Conservation (phyloP, 1,140 invertebrate species). For the Paraescarpia echinospica region DNA sequence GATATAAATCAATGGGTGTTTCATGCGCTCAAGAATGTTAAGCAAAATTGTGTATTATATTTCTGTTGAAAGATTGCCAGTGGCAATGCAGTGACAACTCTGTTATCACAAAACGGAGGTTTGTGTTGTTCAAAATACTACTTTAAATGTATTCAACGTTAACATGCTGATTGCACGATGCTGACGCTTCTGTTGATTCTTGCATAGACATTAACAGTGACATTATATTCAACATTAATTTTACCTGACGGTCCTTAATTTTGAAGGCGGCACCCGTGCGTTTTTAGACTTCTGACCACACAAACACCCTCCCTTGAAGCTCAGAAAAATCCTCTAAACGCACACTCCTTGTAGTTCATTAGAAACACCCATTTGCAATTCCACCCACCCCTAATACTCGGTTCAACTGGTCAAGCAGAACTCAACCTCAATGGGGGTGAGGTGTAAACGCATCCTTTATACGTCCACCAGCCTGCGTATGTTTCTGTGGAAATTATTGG, state of each 20-base stretch:
- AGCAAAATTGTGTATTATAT: background rate
- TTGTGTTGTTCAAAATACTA: background rate
- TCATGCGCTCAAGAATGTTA: background rate
- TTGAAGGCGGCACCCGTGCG: too few species aligned
- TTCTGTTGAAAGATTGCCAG: background rate
- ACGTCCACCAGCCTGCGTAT: too few species aligned
- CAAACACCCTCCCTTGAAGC: too few species aligned
- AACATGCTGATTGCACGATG: background rate
- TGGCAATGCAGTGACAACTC: background rate
- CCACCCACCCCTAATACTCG: too few species aligned
- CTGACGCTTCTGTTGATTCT: background rate
- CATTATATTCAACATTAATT: background rate
- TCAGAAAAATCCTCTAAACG: too few species aligned
- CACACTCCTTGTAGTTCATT: too few species aligned
- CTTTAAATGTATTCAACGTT: background rate
- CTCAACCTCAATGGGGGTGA: too few species aligned
- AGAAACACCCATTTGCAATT: too few species aligned
- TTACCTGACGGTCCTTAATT: background rate
- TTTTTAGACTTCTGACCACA: too few species aligned
- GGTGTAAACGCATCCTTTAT: too few species aligned
- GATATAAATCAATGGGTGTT: background rate
- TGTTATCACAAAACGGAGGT: background rate
- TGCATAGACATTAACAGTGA: background rate
- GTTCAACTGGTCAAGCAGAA: too few species aligned
- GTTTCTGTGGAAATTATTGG: too few species aligned